Percentiles rank a stretch among this genome's conserved stretches.
Conservation (phyloP, 2,888 invertebrate genomes). For the Aplocera efformata region DNA sequence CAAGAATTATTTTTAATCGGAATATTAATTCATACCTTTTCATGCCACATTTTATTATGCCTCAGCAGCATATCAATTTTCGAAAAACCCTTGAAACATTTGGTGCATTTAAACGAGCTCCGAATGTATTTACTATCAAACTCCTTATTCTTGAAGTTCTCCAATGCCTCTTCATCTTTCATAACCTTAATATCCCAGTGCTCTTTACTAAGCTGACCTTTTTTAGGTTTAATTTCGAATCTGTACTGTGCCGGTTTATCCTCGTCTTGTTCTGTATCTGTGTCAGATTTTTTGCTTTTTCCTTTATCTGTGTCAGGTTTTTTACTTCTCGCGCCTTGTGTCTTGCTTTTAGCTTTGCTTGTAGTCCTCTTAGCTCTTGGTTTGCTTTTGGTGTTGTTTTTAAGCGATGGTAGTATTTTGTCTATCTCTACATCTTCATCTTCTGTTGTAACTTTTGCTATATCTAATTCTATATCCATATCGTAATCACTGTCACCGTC, state of each 20-base stretch:
- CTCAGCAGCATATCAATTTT: constrained; percentile 57
- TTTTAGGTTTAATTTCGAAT: constrained; percentile 1
- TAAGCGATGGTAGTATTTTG: too few relatives aligned
- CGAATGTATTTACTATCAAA: constrained; percentile 43
- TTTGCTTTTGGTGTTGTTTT: too few relatives aligned
- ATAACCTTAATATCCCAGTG: constrained; percentile 55
- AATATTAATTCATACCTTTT: constrained; percentile 17
- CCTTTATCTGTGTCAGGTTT: constrained; percentile 4
- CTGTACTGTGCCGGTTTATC: too few relatives aligned
- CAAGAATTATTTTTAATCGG: neutral
- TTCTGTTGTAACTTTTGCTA: neutral
- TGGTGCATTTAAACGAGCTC: constrained; percentile 52
- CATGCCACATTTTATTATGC: constrained; percentile 52
- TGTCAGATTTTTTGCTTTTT: constrained; percentile 9
- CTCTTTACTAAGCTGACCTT: constrained; percentile 43
- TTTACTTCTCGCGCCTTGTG: neutral
- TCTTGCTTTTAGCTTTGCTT: neutral
- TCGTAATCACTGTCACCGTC: too few relatives aligned
- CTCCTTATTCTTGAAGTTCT: constrained; percentile 47
- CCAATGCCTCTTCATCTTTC: constrained; percentile 56
- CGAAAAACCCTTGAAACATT: constrained; percentile 62
- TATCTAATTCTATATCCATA: constrained; percentile 4
- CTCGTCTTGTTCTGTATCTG: constrained; percentile 5
- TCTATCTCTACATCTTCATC: neutral
- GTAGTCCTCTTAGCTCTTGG: neutral